Evolutionary conservation across 2,113 vertebrate genomes (phyloP).

Genomic region (Apistogramma diplotaenia): DNA sequence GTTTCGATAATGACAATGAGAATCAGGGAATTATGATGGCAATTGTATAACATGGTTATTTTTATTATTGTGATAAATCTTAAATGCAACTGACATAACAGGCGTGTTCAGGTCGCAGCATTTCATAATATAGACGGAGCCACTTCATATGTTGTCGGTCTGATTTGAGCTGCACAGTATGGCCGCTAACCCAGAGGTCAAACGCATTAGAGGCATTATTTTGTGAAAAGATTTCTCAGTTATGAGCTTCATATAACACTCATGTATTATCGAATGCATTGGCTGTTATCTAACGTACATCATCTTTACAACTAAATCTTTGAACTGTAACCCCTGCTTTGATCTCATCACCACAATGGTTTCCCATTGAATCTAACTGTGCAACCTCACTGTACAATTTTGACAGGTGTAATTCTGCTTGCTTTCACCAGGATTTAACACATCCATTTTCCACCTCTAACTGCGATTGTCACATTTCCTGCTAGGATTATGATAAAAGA

Average conservation of each 20-base stretch:
- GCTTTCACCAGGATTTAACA: neutral
- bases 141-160: neutral
- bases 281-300: slow-evolving; percentile 9
- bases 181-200: neutral
- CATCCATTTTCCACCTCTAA: neutral
- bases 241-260: neutral
- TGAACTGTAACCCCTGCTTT: neutral
- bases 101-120: neutral
- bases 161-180: slow-evolving; percentile 3
- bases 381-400: neutral
- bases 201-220: neutral
- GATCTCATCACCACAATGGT: neutral
- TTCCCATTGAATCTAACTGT: neutral
- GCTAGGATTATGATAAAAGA: neutral
- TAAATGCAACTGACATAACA: neutral
- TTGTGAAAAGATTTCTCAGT: neutral
- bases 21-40: slow-evolving; percentile 16
- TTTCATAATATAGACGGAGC: slow-evolving; percentile 34
- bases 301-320: neutral
- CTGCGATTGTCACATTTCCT: neutral
- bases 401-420: neutral
- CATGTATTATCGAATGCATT: neutral
- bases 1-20: slow-evolving; percentile 31
- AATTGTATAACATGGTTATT: slow-evolving; percentile 42
- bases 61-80: slow-evolving; percentile 30